phyloP scores from a whole-genome alignment of 2,113 vertebrate species.

The Actenoides hombroni region DNA sequence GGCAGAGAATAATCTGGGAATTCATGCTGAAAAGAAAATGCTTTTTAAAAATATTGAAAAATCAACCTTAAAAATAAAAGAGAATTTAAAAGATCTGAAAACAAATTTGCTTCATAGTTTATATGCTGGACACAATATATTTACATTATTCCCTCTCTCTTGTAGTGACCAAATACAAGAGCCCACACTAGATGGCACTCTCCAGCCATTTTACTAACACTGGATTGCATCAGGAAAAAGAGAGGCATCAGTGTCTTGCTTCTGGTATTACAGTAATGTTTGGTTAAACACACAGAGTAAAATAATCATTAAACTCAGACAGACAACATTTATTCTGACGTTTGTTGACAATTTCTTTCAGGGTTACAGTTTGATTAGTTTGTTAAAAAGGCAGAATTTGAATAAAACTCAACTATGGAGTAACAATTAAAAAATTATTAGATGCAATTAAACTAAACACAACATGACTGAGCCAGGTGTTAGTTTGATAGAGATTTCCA shows the following conservation, averaged over 20 bases:
- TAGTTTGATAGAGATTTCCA: neutral
- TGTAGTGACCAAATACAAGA: neutral
- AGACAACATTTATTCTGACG: neutral
- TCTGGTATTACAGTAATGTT: neutral
- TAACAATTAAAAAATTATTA: neutral
- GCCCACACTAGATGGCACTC: slow-evolving; percentile 44
- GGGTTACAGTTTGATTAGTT: neutral
- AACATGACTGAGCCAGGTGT: neutral
- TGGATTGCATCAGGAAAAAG: neutral
- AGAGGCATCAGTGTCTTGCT: neutral
- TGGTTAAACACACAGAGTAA: neutral
- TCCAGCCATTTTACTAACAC: neutral
- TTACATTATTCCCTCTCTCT: neutral
- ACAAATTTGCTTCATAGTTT: neutral
- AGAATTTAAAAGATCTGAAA: neutral
- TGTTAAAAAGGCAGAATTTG: neutral
- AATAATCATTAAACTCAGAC: neutral
- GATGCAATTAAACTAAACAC: neutral
- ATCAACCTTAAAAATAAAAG: neutral
- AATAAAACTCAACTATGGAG: neutral
- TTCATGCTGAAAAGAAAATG: neutral
- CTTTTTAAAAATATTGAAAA: neutral
- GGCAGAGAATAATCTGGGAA: neutral
- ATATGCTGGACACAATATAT: neutral
- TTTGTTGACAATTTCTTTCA: neutral